A percentile compares a stretch with the other conserved stretches of the same genome.
These are phyloP conservation scores for Mormyrus lacerda DNA, from an alignment of 2,113 vertebrate genomes.

Conservation along the genomic window DNA sequence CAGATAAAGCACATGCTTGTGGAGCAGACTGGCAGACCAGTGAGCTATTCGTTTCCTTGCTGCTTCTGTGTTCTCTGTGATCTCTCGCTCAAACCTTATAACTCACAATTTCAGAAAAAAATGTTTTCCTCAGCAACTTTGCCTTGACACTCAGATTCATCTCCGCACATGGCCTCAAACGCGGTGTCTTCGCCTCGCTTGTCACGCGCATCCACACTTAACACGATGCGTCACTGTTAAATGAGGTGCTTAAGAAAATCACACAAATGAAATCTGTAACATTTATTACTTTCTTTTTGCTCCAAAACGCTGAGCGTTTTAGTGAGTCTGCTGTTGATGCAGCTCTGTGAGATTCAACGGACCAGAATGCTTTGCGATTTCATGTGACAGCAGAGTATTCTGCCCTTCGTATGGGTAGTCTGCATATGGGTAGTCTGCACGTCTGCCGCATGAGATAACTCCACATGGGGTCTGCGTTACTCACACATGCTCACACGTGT, in stretches of 20 bases:
- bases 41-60: background rate
- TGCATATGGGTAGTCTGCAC: background rate
- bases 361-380: slow-evolving; percentile 67
- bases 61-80: background rate
- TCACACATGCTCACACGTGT: background rate
- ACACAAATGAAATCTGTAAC: background rate
- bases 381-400: slow-evolving; percentile 36
- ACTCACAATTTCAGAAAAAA: background rate
- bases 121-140: background rate
- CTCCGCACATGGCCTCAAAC: background rate
- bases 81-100: background rate
- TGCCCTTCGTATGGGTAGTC: background rate
- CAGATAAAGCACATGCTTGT: slow-evolving; percentile 73
- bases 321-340: background rate
- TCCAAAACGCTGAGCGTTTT: background rate
- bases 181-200: background rate
- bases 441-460: background rate
- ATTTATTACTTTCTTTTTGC: background rate
- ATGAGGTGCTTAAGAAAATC: background rate
- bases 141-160: background rate
- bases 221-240: background rate
- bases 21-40: slow-evolving; percentile 60
- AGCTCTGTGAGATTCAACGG: background rate
- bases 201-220: background rate
- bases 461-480: background rate